phyloP scores from a whole-genome alignment of 1,140 invertebrate genomes.

The Olivierus martensii region DNA sequence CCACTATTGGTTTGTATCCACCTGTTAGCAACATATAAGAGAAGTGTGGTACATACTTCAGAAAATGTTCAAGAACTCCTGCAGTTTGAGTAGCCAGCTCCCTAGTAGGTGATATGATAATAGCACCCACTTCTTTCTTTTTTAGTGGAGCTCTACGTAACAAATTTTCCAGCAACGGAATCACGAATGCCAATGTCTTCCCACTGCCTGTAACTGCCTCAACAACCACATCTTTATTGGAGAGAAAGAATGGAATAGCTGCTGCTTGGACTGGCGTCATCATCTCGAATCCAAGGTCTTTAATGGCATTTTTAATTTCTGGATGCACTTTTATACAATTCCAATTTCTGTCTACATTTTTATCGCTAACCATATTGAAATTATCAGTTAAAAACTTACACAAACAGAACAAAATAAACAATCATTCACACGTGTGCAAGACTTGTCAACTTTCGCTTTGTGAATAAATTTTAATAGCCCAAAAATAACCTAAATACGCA shows the following conservation, averaged over 20 bases:
- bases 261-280: conserved; percentile 35
- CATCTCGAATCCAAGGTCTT: conserved; percentile 4
- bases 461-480: too few species aligned
- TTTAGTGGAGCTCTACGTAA: conserved; percentile 36
- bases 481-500: too few species aligned
- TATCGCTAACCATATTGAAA: too few species aligned
- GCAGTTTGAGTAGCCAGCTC: conserved; percentile 82
- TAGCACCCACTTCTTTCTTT: conserved; percentile 44
- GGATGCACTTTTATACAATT: background rate
- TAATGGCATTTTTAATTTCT: background rate
- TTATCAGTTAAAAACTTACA: too few species aligned
- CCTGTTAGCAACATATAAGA: conserved; percentile 54
- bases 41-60: conserved; percentile 33
- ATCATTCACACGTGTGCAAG: too few species aligned
- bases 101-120: conserved; percentile 85
- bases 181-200: conserved; percentile 87
- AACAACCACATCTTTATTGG: conserved; percentile 76
- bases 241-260: conserved; percentile 74
- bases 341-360: conserved; percentile 7
- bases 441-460: too few species aligned
- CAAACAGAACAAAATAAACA: too few species aligned
- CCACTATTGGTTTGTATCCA: conserved; percentile 51
- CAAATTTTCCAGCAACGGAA: conserved; percentile 78
- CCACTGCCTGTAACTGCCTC: conserved; percentile 95
- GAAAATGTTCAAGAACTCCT: conserved; percentile 51